Evolutionary conservation across 2,113 vertebrate species (phyloP).

Genomic region (Trogon surrucura): DNA sequence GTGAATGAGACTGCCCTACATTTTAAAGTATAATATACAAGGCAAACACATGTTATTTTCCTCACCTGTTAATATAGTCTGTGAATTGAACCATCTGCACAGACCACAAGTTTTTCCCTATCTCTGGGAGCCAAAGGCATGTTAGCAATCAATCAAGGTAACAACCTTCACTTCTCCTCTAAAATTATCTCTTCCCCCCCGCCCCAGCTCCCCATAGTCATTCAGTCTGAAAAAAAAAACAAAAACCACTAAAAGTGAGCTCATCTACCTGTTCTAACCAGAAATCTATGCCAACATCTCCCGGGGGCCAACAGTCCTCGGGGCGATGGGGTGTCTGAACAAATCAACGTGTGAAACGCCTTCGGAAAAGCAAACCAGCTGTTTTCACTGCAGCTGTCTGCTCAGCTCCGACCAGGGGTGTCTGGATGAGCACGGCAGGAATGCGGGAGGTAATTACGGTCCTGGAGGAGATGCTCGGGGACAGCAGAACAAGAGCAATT

Average conservation of each 20-base stretch:
- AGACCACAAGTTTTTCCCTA: background rate
- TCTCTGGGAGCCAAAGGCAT: background rate
- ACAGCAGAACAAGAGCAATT: background rate
- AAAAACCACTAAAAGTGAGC: background rate
- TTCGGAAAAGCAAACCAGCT: background rate
- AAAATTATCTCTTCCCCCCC: background rate
- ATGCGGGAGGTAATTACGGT: background rate
- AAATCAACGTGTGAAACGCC: background rate
- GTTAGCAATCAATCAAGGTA: background rate
- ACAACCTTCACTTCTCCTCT: background rate
- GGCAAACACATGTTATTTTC: background rate
- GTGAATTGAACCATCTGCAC: background rate
- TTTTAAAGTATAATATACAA: background rate
- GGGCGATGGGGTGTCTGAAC: background rate
- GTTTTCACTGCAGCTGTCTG: background rate
- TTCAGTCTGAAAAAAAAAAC: background rate
- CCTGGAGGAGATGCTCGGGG: background rate
- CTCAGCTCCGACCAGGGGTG: background rate
- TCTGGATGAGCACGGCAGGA: background rate
- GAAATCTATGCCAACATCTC: background rate
- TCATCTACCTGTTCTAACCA: background rate
- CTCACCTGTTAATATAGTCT: background rate
- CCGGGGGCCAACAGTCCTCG: background rate
- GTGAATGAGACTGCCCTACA: background rate
- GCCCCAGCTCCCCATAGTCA: background rate